Evolutionary conservation across 2,888 invertebrate species (phyloP), one percentile per base, ranked within the genome.

Genomic region (Panzeria rudis): DNA sequence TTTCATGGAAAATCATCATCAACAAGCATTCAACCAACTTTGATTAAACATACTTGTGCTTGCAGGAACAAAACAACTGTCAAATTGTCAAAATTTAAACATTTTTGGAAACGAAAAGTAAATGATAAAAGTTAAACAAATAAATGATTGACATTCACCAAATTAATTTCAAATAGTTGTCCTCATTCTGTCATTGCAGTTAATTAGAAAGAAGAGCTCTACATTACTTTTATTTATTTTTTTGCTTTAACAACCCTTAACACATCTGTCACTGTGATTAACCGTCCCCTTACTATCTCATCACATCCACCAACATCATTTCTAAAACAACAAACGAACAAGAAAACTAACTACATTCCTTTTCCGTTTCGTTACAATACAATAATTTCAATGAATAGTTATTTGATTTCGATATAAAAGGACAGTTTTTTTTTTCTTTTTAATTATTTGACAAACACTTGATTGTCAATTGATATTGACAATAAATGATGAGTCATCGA

Each of bases 81-180:
- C 9, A 32, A 29, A 17, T 13, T 1, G 4, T 25, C 6, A 52
- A 71, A 41, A 38, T 23, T 35, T 11, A 7, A 38, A 35, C 15
- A 35, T 23, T 38, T 38, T n/a, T 23, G 2, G 13, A 29, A 56
- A 7, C 3, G 6, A 35, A 64, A 38, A n/a, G 25, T 29, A 69
- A 15, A 29, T 20, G 2, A 7, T 23, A 47, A 47, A 25, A 47
- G 6, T 23, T n/a, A 29, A 13, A 56, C 11, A 25, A 38, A 8
- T 32, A n/a, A n/a, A 56, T n/a, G 35, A 23, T 32, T 32, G n/a
- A 11, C 38, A 66, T 35, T 66, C 29, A 38, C 17, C 20, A 75
- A 75, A 76, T 71, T 76, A 38, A 62, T 71, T 71, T 54, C 62
- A 41, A 80, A 73, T 80, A 52, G 38, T 59, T 80, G 66, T 59